phyloP scores from a whole-genome alignment of 2,888 invertebrate genomes.

The Tetranychus piercei region DNA sequence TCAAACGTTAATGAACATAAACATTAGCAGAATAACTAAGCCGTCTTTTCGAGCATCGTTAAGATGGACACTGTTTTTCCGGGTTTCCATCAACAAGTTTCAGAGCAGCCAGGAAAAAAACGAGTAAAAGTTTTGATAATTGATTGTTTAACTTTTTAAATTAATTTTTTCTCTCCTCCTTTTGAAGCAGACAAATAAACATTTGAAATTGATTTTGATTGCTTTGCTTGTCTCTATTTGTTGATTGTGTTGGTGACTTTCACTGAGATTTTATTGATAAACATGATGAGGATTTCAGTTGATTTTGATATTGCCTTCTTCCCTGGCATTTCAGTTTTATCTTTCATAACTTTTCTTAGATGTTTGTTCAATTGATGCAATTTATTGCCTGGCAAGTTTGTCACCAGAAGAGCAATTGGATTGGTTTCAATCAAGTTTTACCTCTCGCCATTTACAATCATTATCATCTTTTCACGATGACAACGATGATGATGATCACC shows the following conservation, averaged over 20 bases:
- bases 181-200: too few species aligned
- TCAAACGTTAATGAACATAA: not conserved
- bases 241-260: too few species aligned
- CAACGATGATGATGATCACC: not conserved
- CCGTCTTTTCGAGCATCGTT: not conserved
- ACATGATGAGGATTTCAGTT: not conserved
- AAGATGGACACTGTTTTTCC: not conserved
- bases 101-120: not conserved
- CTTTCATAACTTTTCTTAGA: not conserved
- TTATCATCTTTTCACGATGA: not conserved
- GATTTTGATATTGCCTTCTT: not conserved
- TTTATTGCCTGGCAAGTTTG: not conserved
- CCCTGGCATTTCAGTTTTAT: not conserved
- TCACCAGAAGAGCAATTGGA: not conserved
- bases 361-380: not conserved
- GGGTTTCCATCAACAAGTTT: not conserved
- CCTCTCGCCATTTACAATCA: not conserved
- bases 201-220: too few species aligned
- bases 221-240: too few species aligned
- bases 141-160: not conserved
- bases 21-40: not conserved
- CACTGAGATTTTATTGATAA: not conserved
- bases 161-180: not conserved
- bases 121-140: not conserved
- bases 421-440: not conserved